phyloP scores from a whole-genome alignment of 2,797 vertebrate species.

The Octomys mimax region DNA sequence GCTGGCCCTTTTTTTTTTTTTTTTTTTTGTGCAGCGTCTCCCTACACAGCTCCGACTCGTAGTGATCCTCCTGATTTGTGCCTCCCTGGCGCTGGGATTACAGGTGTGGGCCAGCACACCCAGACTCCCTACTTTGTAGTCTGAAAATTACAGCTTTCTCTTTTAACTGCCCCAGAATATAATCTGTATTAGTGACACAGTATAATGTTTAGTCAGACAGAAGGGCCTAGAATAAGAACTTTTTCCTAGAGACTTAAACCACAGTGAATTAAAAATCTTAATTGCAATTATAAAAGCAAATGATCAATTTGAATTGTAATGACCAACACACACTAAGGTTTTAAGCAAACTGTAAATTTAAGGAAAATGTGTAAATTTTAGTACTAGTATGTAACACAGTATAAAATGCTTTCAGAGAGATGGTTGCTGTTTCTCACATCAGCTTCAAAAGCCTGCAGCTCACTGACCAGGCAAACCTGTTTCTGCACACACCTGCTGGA shows the following conservation, averaged over 20 bases:
- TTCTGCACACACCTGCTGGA: too few species aligned
- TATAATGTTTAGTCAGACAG: neutral
- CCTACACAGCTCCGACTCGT: too few species aligned
- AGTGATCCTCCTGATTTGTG: too few species aligned
- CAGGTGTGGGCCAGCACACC: too few species aligned
- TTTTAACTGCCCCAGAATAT: conserved; percentile 5
- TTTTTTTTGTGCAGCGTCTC: too few species aligned
- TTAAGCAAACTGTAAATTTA: conserved; percentile 25
- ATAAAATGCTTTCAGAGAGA: conserved; percentile 38
- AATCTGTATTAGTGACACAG: conserved; percentile 21
- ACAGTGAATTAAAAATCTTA: neutral
- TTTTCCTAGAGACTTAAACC: neutral
- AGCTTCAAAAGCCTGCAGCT: too few species aligned
- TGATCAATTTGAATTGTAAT: neutral
- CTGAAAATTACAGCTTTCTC: conserved; percentile 12
- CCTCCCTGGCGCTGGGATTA: too few species aligned
- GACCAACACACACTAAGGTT: neutral
- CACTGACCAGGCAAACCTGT: too few species aligned
- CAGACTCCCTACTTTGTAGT: neutral
- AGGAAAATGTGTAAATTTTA: neutral
- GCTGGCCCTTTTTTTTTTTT: too few species aligned
- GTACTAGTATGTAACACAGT: neutral
- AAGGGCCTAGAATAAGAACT: conserved; percentile 4
- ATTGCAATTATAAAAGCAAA: neutral
- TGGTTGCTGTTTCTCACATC: neutral